These are phyloP conservation scores for Rhadina sibilatrix DNA, from an alignment of 2,113 vertebrate species.

Conservation along the genomic window DNA sequence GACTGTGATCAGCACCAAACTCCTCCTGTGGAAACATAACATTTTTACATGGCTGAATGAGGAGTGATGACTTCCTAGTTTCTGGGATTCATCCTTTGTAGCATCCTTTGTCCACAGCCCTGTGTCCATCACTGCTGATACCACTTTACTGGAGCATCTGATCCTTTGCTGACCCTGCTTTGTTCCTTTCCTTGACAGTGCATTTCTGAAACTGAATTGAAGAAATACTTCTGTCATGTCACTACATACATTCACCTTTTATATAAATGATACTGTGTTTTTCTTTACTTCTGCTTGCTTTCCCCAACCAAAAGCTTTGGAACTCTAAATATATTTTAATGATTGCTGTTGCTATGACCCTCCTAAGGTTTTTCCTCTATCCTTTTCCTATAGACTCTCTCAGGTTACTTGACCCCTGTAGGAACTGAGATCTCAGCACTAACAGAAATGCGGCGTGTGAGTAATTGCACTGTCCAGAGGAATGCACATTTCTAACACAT, in stretches of 20 bases:
- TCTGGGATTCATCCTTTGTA: background rate
- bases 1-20: background rate
- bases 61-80: background rate
- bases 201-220: background rate
- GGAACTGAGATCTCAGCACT: conserved; percentile 85
- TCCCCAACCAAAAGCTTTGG: background rate
- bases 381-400: conserved; percentile 78
- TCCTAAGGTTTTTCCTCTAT: conserved; percentile 33
- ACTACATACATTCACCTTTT: background rate
- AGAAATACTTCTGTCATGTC: background rate
- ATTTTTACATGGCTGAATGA: background rate
- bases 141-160: background rate
- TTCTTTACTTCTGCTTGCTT: background rate
- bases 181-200: background rate
- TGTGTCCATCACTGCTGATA: background rate
- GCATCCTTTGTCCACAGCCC: background rate
- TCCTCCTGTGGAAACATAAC: background rate
- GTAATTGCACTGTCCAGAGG: conserved; percentile 1
- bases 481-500: background rate
- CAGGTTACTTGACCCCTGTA: conserved; percentile 88
- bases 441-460: conserved; percentile 90
- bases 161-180: background rate
- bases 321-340: background rate
- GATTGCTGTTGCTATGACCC: background rate
- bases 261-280: background rate